Base-by-base conservation (phyloP, 2,797 vertebrate genomes). In the Scolopax bukidnonensis region DNA sequence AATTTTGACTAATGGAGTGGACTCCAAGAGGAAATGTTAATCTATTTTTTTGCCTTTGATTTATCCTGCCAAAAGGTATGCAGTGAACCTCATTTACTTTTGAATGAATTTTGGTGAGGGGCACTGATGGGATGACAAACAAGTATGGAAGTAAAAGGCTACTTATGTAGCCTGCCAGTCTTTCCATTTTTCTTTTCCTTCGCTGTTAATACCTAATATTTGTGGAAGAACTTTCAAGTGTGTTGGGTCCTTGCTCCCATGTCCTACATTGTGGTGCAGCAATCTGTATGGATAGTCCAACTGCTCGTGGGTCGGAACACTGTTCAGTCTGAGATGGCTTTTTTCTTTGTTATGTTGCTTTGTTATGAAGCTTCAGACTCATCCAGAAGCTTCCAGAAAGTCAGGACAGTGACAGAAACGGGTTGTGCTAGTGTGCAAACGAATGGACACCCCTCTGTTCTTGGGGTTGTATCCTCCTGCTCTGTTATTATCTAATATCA, bases 251-350 rank as follows among this genome's bases (percentile, higher is more conserved):
- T 45, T 51, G 59, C 47, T 68, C 23, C n/a, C 33, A 8, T 24
- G 51, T 38, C 10, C 27, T 32, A 1, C n/a, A 27, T 4, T 11
- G 5, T 54, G 3, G 47, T 38, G 6, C 23, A 16, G 45, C 45
- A n/a, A 2, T 32, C 54, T 27, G 12, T 23, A 13, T 3, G 1
- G 24, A 7, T 1, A 41, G 50, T 18, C 41, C 15, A 21, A 15
- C 54, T 60, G 45, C 71, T 43, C 3, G 21, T 51, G 45, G 27
- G 38, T 48, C 43, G 16, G 51, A 33, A 41, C 4, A 11, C 14
- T 3, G 1, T 18, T 11, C 4, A 14, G 18, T 38, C 64, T 12
- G 63, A 65, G 45, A 6, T 28, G 38, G 47, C 45, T 76, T 53
- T 32, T 38, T 38, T 8, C 28, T 69, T 28, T 50, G 14, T 24